A percentile compares a stretch with the other conserved stretches of the same genome.
phyloP scores from a whole-genome alignment of 2,113 vertebrate genomes.

The Microcebus lehilahytsara region DNA sequence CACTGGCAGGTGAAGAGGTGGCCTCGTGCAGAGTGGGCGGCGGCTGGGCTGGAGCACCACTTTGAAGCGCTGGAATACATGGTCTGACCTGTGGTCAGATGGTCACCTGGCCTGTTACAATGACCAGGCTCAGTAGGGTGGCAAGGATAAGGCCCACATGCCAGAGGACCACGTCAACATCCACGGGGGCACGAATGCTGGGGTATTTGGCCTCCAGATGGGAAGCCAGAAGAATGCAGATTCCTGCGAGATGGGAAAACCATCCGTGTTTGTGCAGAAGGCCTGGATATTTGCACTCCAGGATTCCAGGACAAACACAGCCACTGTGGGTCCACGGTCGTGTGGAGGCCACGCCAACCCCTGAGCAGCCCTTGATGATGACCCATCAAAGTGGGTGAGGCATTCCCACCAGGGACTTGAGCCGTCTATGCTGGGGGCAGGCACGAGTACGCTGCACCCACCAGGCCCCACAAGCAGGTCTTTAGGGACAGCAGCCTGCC shows the following conservation, averaged over 20 bases:
- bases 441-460: not conserved
- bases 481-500: slow-evolving; percentile 85
- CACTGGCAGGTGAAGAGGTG: no score
- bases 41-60: not conserved
- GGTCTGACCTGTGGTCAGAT: not conserved
- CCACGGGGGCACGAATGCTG: not conserved
- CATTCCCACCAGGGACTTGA: not conserved
- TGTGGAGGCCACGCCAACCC: not conserved
- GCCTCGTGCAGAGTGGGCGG: no score
- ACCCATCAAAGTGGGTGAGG: no score
- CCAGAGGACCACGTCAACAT: not conserved
- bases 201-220: not conserved
- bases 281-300: not conserved
- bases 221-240: not conserved
- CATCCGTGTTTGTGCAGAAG: not conserved
- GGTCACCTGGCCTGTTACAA: not conserved
- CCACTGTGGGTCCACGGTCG: no score
- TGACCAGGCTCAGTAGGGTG: not conserved
- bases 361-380: not conserved
- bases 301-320: not conserved
- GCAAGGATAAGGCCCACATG: not conserved
- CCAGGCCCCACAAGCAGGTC: not conserved
- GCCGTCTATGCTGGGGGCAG: no score
- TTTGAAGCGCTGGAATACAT: not conserved
- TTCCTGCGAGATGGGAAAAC: no score